Evolutionary conservation across 2,888 invertebrate species (phyloP).

Genomic region (Pachymerium ferrugineum): DNA sequence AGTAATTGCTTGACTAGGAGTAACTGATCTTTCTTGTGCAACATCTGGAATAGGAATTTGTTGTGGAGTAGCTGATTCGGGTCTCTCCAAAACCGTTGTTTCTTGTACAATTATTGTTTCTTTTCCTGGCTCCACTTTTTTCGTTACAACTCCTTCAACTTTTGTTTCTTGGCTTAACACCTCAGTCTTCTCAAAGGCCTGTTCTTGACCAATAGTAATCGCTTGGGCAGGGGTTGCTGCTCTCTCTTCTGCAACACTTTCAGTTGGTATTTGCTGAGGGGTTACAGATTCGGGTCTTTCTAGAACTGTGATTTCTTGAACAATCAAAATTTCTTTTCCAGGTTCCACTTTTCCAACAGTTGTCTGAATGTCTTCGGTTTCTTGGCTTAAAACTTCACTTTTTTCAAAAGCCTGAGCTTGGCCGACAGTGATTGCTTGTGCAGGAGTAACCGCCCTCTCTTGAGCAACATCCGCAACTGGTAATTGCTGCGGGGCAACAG

Average conservation of each 20-base stretch:
- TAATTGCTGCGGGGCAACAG: too few species aligned
- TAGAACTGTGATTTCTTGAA: neutral
- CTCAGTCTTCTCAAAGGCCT: neutral
- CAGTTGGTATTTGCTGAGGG: neutral
- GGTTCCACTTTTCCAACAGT: neutral
- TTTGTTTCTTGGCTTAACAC: neutral
- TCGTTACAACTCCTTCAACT: neutral
- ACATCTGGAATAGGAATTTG: neutral
- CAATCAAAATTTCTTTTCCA: neutral
- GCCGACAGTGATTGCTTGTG: neutral
- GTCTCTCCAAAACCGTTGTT: neutral
- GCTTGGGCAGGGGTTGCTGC: too few species aligned
- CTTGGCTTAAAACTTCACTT: neutral
- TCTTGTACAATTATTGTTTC: neutral
- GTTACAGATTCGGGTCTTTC: too few species aligned
- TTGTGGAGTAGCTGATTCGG: too few species aligned
- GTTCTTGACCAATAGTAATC: neutral
- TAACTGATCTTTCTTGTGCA: neutral
- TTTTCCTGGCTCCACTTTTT: neutral
- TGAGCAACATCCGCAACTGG: neutral
- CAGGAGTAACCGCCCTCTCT: neutral
- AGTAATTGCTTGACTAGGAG: too few species aligned
- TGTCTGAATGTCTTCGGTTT: neutral
- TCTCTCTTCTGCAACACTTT: neutral
- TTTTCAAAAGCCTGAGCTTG: neutral